Conservation (phyloP, 2,797 vertebrate genomes). For the Acanthis flammea region DNA sequence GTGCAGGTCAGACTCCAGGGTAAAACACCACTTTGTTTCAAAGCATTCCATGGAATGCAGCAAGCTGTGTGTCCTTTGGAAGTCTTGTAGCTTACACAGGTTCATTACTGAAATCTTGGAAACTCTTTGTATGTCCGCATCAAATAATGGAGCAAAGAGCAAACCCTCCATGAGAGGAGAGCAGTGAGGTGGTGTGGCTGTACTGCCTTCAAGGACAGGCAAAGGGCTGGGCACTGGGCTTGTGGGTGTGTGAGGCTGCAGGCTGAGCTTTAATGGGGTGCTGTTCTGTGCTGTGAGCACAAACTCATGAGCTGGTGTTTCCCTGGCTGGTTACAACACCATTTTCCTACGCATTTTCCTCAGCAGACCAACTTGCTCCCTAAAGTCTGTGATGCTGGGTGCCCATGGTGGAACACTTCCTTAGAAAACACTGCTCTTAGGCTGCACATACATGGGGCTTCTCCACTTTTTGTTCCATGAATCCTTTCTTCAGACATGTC, state of each 20-base stretch:
- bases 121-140: not conserved
- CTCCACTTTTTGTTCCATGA: not conserved
- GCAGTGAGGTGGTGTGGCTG: too few relatives aligned
- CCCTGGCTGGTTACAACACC: not conserved
- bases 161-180: not conserved
- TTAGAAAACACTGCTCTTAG: not conserved
- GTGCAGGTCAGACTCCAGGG: not conserved
- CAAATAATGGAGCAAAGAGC: not conserved
- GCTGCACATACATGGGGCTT: not conserved
- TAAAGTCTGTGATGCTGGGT: not conserved
- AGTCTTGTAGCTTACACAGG: not conserved
- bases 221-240: fast-evolving
- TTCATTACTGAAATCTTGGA: not conserved
- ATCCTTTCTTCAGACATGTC: not conserved
- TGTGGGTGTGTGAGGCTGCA: not conserved
- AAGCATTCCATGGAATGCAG: not conserved
- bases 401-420: not conserved
- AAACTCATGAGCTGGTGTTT: not conserved
- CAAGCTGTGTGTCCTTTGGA: not conserved
- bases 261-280: not conserved
- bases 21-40: not conserved
- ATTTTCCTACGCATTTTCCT: not conserved
- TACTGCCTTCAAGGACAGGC: not conserved
- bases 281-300: not conserved
- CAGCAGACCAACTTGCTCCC: not conserved